Percentiles rank a stretch among this genome's conserved stretches.
Evolutionary conservation across 1,140 invertebrate species (phyloP).

Genomic region (Drosophila eugracilis): DNA sequence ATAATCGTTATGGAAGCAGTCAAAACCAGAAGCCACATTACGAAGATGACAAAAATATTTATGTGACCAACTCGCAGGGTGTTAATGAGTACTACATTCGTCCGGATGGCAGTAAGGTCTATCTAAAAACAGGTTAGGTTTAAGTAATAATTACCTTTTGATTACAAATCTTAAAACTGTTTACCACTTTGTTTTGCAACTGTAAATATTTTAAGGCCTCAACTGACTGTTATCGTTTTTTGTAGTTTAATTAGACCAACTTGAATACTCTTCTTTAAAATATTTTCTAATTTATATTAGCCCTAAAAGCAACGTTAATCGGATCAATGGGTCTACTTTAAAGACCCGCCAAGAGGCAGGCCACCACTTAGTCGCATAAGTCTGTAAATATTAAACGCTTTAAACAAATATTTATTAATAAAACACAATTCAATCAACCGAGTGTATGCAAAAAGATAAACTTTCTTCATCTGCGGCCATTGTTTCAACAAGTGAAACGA

Average conservation of each 20-base stretch:
- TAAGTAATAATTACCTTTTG: too few species aligned
- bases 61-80: conserved; percentile 80
- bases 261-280: neutral
- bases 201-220: neutral
- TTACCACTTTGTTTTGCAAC: neutral
- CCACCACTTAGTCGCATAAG: conserved; percentile 45
- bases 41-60: conserved; percentile 77
- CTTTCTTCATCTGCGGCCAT: conserved; percentile 26
- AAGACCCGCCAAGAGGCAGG: conserved; percentile 46
- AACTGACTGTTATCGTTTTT: neutral
- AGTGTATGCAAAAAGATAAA: conserved; percentile 11
- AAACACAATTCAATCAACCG: conserved; percentile 57
- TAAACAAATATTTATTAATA: conserved; percentile 63
- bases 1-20: conserved; percentile 69
- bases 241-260: neutral
- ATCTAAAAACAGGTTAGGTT: conserved; percentile 49
- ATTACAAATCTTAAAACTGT: too few species aligned
- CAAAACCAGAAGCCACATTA: conserved; percentile 57
- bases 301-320: neutral
- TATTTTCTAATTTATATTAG: neutral
- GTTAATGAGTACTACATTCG: conserved; percentile 79
- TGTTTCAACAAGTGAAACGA: conserved; percentile 52
- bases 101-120: conserved; percentile 76
- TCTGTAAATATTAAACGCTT: conserved; percentile 50
- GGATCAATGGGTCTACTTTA: neutral